Evolutionary conservation across 2,113 vertebrate genomes (phyloP).

Genomic region (Zosterops japonicus): DNA sequence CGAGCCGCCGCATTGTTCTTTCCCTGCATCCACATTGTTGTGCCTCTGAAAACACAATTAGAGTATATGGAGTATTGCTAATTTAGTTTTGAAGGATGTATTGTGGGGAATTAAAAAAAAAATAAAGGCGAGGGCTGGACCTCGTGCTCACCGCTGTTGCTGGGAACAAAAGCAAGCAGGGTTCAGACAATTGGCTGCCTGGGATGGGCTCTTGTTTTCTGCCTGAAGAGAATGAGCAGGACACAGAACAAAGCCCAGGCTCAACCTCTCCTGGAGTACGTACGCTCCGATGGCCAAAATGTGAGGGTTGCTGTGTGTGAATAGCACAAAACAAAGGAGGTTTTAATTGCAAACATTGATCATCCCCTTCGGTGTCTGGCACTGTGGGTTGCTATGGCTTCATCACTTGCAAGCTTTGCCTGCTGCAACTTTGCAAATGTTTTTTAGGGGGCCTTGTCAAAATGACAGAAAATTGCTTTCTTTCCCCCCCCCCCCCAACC

Average conservation of each 20-base stretch:
- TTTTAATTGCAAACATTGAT: slow-evolving; percentile 47
- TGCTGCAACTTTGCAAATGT: not conserved
- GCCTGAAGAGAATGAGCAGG: not conserved
- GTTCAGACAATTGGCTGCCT: not conserved
- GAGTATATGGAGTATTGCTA: slow-evolving; percentile 16
- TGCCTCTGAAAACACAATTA: slow-evolving; percentile 44
- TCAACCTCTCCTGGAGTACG: not conserved
- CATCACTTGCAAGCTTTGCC: not conserved
- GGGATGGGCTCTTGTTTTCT: not conserved
- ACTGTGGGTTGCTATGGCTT: not conserved
- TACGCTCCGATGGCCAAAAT: not conserved
- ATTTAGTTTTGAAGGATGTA: slow-evolving; percentile 40
- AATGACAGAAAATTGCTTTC: not conserved
- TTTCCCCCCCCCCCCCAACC: accelerated
- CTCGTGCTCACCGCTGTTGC: not conserved
- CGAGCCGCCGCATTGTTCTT: not conserved
- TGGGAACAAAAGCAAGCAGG: not conserved
- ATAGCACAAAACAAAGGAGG: not conserved
- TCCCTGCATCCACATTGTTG: not conserved
- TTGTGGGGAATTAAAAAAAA: not conserved
- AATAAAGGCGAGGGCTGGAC: not conserved
- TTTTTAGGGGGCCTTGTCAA: not conserved
- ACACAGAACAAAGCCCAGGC: not conserved
- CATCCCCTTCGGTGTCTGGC: not conserved
- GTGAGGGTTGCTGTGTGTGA: not conserved